Conservation (phyloP, 2,797 vertebrate species). For the Tympanoctomys barrerae region DNA sequence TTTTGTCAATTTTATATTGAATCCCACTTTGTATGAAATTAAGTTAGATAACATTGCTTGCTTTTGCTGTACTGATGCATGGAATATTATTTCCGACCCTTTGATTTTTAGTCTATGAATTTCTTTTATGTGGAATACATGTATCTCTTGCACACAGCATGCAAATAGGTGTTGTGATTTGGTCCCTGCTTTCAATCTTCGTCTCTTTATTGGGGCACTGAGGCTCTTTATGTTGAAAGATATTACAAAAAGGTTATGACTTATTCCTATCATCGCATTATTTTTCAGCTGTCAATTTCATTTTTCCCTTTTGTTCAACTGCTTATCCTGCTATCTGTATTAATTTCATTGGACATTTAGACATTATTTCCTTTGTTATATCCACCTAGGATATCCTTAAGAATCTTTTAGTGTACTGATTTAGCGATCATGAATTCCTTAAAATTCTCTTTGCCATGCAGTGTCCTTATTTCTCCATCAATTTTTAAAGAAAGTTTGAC, state of each 20-base stretch:
- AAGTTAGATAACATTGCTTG: background rate
- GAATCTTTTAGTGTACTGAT: background rate
- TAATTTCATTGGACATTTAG: background rate
- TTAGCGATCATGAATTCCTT: background rate
- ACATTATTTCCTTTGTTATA: background rate
- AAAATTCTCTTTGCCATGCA: background rate
- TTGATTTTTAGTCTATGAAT: background rate
- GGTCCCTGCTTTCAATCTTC: background rate
- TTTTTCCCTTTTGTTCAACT: background rate
- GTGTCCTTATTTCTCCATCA: background rate
- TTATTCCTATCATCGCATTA: background rate
- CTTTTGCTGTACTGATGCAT: background rate
- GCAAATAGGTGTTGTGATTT: background rate
- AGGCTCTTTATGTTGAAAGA: background rate
- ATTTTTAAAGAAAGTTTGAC: background rate
- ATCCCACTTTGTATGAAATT: background rate
- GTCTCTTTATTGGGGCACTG: background rate
- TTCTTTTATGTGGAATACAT: background rate
- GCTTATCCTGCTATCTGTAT: background rate
- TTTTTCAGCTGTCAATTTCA: background rate
- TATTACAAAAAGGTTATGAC: background rate
- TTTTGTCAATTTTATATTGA: background rate
- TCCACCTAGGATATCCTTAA: background rate
- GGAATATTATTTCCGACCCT: background rate
- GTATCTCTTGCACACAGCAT: background rate